A percentile compares a stretch with the other conserved stretches of the same genome.
phyloP scores from a whole-genome alignment of 2,888 invertebrate genomes.

The Patella pellucida region DNA sequence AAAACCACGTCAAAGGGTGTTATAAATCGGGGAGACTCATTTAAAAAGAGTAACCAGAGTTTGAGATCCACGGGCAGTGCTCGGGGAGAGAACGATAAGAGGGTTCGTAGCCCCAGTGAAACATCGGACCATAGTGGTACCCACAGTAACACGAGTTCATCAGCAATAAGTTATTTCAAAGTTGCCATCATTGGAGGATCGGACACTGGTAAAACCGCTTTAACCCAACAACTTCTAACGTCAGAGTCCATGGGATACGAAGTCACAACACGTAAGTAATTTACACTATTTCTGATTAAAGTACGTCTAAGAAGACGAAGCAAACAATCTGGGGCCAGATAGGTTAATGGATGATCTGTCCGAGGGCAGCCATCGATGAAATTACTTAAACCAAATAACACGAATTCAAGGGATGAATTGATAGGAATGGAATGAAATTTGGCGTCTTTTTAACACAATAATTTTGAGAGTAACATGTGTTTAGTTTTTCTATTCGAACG shows the following conservation, averaged over 20 bases:
- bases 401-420: no score
- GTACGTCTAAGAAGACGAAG: no score
- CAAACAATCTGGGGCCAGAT: no score
- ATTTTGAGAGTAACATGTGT: no score
- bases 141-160: constrained; percentile 20
- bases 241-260: constrained; percentile 78
- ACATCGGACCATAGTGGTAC: constrained; percentile 12
- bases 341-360: no score
- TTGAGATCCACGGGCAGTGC: constrained; percentile 78
- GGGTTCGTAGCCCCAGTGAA: constrained; percentile 25
- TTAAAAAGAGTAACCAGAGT: constrained; percentile 87
- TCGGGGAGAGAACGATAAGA: constrained; percentile 23
- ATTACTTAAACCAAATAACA: no score
- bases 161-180: constrained; percentile 71
- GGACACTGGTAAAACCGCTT: constrained; percentile 79
- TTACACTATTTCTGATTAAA: not conserved
- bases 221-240: constrained; percentile 80
- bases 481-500: no score
- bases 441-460: no score
- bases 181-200: constrained; percentile 79
- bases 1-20: constrained; percentile 92
- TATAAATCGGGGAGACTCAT: constrained; percentile 87
- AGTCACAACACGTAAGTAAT: constrained; percentile 19
- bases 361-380: no score
- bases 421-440: no score